These are phyloP conservation scores for Chiloscyllium plagiosum DNA, from an alignment of 2,113 vertebrate species.

Conservation along the genomic window DNA sequence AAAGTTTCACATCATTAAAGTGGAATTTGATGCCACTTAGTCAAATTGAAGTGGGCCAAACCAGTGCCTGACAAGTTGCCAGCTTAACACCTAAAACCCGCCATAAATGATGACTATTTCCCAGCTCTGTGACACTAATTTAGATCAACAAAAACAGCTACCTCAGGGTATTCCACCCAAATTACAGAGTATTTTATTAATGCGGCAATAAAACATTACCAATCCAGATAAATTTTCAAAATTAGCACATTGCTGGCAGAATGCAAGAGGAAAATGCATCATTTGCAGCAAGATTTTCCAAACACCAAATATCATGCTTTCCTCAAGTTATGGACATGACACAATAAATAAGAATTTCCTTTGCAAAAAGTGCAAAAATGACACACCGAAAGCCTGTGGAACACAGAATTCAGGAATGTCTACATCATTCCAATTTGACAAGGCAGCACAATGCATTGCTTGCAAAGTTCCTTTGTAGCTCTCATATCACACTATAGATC, in stretches of 20 bases:
- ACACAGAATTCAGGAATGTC: background rate
- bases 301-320: background rate
- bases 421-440: background rate
- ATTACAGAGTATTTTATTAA: background rate
- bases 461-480: background rate
- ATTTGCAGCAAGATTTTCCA: background rate
- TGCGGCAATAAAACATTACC: background rate
- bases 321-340: background rate
- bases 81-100: background rate
- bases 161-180: background rate
- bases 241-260: background rate
- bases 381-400: background rate
- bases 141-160: background rate
- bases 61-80: background rate
- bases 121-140: no score
- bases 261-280: background rate
- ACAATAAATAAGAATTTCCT: background rate
- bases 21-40: background rate
- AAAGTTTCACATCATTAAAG: conserved; percentile 34
- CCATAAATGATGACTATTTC: background rate
- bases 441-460: background rate
- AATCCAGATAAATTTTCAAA: background rate
- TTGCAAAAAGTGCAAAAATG: background rate
- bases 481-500: background rate
- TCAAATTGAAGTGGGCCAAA: background rate